These are phyloP conservation scores for Eulemur rubriventer DNA, from an alignment of 2,797 vertebrate genomes.

Conservation along the genomic window DNA sequence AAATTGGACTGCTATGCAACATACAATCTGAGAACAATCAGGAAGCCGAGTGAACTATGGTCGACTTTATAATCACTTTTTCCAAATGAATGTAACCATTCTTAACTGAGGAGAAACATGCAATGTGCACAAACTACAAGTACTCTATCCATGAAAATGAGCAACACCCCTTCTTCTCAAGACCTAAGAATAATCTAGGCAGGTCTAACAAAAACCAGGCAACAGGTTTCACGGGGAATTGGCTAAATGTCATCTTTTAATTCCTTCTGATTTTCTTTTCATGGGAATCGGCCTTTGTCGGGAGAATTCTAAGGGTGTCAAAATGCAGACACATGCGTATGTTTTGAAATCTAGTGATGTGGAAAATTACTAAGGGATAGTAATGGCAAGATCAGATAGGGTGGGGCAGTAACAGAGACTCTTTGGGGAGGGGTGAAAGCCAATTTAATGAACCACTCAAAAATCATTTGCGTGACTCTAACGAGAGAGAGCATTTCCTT, in stretches of 20 bases:
- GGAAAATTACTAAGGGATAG: not conserved
- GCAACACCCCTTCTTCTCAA: not conserved
- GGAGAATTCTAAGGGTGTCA: not conserved
- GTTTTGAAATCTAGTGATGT: conserved; percentile 9
- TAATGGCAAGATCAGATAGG: not conserved
- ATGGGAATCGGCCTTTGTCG: not conserved
- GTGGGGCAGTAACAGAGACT: not conserved
- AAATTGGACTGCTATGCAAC: not conserved
- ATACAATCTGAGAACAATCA: not conserved
- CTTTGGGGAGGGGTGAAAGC: not conserved
- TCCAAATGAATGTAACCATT: not conserved
- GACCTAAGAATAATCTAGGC: not conserved
- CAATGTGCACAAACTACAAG: not conserved
- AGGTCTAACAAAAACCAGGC: not conserved
- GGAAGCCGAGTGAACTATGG: not conserved
- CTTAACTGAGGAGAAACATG: conserved; percentile 35
- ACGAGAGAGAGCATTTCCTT: conserved; percentile 49
- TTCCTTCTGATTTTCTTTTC: conserved; percentile 3
- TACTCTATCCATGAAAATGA: conserved; percentile 33
- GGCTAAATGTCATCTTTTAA: not conserved
- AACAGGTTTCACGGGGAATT: not conserved
- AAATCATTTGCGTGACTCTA: not conserved
- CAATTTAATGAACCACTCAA: not conserved
- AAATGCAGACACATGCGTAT: not conserved
- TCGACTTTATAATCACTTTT: conserved; percentile 33